These are phyloP conservation scores for Agonum fuliginosum DNA, from an alignment of 2,888 invertebrate species.

Conservation along the genomic window DNA sequence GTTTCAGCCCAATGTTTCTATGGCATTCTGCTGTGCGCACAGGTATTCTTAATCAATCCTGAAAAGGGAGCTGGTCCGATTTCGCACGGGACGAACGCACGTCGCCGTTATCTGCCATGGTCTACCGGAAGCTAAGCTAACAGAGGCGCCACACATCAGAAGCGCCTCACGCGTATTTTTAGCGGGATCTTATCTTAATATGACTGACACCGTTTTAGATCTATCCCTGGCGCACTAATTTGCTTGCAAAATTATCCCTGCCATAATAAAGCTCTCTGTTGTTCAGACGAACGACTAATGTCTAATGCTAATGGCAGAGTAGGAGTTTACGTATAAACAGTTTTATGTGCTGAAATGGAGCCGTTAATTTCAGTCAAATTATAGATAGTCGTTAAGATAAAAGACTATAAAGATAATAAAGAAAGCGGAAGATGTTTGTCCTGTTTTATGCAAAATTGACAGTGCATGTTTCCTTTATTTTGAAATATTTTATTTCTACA, in stretches of 20 bases:
- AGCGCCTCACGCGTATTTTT: constrained; percentile 25
- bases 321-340: constrained; percentile 15
- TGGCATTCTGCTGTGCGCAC: too few relatives aligned
- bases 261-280: constrained; percentile 17
- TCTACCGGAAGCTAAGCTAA: background rate
- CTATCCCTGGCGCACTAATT: constrained; percentile 20
- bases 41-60: too few relatives aligned
- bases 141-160: constrained; percentile 6
- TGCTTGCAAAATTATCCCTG: background rate
- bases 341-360: constrained; percentile 21
- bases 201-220: constrained; percentile 24
- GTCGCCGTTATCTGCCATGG: too few relatives aligned
- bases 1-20: too few relatives aligned
- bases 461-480: too few relatives aligned
- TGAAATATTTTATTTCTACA: too few relatives aligned
- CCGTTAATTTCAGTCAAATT: constrained; percentile 5
- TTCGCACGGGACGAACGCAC: too few relatives aligned
- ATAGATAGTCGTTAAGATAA: background rate
- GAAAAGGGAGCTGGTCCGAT: too few relatives aligned
- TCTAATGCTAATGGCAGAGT: constrained; percentile 18
- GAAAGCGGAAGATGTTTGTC: too few relatives aligned
- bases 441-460: too few relatives aligned
- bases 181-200: constrained; percentile 31
- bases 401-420: constrained; percentile 7
- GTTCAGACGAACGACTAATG: background rate